Evolutionary conservation across 2,797 vertebrate species (phyloP), one percentile per base, ranked within the genome.

Genomic region (Fringilla coelebs): DNA sequence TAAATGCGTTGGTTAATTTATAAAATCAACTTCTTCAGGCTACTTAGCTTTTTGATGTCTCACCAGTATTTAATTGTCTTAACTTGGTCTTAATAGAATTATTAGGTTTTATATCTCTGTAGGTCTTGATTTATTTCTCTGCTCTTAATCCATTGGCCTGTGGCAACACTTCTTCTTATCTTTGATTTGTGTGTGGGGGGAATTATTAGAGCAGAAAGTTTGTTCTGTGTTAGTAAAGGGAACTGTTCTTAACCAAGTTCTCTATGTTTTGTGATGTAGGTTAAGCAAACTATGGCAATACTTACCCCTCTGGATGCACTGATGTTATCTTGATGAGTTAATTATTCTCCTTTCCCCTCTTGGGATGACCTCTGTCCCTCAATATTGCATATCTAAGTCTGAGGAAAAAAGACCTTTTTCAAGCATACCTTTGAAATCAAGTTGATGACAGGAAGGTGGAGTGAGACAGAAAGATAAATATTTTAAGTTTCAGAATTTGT

Each of bases 41-140:
- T 95, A 46, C 60, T 49, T 68, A 82, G 85, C 67, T 90, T 95
- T 86, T 90, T 91, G 88, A 95, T 90, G 74, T 91, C 74, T 94
- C 40, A 84, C 90, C 77, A 90, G 67, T 76, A 76, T 58, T 90
- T 95, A 95, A 95, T 96, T 94, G 90, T 91, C 88, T 94, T 93
- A 88, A 93, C 76, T 93, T 67, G 62, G n/a, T 36, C 57, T 93
- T 94, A 95, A 94, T 88, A 82, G 85, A 95, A 94, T 93, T 93
- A 95, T 76, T 95, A 95, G 55, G 80, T 72, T 95, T 93, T 91
- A 61, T 89, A 85, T 94, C 82, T 93, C 77, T 67, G 54, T 57
- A 57, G 21, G n/a, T 34, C 21, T 57, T 34, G 85, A 94, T 90
- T 91, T 94, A 93, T 91, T 82, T 90, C 89, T 43, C 63, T 87